Evolutionary conservation across 2,888 invertebrate genomes (phyloP).

Genomic region (Ptilodon capucinus): DNA sequence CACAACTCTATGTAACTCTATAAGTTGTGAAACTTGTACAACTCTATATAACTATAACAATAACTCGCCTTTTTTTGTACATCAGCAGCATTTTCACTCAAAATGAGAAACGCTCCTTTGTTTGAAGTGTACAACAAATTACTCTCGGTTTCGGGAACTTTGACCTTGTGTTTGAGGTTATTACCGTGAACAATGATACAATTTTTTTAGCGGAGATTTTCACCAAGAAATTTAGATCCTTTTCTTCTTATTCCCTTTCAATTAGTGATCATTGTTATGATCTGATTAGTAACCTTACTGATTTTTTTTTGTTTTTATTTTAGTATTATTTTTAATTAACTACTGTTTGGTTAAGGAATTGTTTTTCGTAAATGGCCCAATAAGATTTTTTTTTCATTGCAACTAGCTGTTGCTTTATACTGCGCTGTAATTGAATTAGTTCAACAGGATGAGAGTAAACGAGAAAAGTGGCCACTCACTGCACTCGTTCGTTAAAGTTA

Average conservation of each 20-base stretch:
- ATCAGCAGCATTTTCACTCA: not conserved
- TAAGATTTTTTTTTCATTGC: not conserved
- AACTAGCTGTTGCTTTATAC: constrained; percentile 19
- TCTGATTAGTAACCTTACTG: not conserved
- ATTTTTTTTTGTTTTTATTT: not conserved
- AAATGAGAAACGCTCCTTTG: not conserved
- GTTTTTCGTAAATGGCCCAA: not conserved
- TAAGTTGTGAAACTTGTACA: constrained; percentile 9
- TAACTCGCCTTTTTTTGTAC: constrained; percentile 5
- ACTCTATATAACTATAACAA: constrained; percentile 10
- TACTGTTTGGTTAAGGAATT: not conserved
- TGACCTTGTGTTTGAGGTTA: not conserved
- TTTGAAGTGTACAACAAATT: constrained; percentile 3
- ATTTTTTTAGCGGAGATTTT: not conserved
- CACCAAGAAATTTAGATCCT: not conserved
- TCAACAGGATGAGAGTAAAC: constrained; percentile 52
- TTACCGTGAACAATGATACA: not conserved
- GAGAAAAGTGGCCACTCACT: constrained; percentile 49
- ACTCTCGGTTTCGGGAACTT: not conserved
- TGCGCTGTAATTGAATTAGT: constrained; percentile 44
- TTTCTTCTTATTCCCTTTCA: not conserved
- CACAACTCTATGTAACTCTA: constrained; percentile 11
- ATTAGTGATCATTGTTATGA: not conserved
- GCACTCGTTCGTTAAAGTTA: constrained; percentile 40
- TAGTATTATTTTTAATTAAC: not conserved